phyloP scores from a whole-genome alignment of 92 coral and sea anemone species.

The Pocillopora meandrina region DNA sequence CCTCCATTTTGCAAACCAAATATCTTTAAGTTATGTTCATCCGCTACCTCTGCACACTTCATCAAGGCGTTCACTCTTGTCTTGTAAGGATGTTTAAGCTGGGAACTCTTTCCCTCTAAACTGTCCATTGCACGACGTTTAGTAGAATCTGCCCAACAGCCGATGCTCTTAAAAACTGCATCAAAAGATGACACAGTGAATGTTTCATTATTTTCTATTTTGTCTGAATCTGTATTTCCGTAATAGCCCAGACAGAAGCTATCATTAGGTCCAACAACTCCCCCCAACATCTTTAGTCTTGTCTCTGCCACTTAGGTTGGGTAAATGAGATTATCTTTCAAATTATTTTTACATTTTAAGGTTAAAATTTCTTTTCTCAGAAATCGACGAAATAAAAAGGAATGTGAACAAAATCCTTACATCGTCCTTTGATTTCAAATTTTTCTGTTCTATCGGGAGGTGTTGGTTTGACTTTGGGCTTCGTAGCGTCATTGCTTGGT shows the following conservation, averaged over 20 bases:
- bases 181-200: neutral
- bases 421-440: slow-evolving; percentile 57
- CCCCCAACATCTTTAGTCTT: too few relatives aligned
- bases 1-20: slow-evolving; percentile 97
- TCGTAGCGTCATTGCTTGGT: slow-evolving; percentile 14
- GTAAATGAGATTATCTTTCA: too few relatives aligned
- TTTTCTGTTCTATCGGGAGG: slow-evolving; percentile 67
- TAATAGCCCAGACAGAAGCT: too few relatives aligned
- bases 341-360: neutral
- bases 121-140: slow-evolving; percentile 60
- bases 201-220: neutral
- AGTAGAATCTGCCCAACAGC: slow-evolving; percentile 90
- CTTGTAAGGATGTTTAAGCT: slow-evolving; percentile 81
- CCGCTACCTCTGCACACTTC: slow-evolving; percentile 96
- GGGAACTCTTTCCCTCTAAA: slow-evolving; percentile 81
- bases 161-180: slow-evolving; percentile 91
- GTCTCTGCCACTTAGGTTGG: neutral
- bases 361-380: neutral
- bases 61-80: slow-evolving; percentile 86
- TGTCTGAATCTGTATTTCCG: too few relatives aligned
- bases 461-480: slow-evolving; percentile 36
- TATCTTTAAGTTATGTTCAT: slow-evolving; percentile 65
- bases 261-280: too few relatives aligned
- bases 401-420: slow-evolving; percentile 35
- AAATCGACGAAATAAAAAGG: neutral